phyloP scores from a whole-genome alignment of 2,888 invertebrate species.

The Phasia obesa region DNA sequence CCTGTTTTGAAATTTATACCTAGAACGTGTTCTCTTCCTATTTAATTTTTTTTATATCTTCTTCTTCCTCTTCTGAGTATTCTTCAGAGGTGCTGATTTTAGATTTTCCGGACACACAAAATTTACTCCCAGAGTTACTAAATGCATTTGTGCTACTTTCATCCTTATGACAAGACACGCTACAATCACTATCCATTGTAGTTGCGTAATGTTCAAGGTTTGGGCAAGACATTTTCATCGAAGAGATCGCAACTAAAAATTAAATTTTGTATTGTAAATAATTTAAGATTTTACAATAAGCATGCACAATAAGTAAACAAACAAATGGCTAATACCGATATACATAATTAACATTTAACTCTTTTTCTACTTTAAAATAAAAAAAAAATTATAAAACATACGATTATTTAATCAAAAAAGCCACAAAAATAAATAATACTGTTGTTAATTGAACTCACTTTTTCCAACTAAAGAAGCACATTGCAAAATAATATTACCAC shows the following conservation, averaged over 20 bases:
- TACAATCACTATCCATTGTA: not conserved
- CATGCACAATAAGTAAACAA: no score
- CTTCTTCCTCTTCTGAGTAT: slow-evolving; percentile 12
- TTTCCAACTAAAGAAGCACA: no score
- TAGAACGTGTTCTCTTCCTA: slow-evolving; percentile 33
- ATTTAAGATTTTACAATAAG: not conserved
- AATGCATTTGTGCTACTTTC: slow-evolving; percentile 53
- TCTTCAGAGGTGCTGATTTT: slow-evolving; percentile 45
- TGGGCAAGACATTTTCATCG: slow-evolving; percentile 49
- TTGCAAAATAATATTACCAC: no score
- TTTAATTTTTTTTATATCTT: slow-evolving; percentile 6
- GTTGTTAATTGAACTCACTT: no score
- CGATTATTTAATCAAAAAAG: no score
- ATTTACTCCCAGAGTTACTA: slow-evolving; percentile 20
- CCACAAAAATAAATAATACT: no score
- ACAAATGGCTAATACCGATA: no score
- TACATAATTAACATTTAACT: no score
- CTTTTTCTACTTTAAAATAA: no score
- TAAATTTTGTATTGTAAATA: slow-evolving; percentile 57
- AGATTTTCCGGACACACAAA: slow-evolving; percentile 42
- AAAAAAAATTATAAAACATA: no score
- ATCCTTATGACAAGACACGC: slow-evolving; percentile 40
- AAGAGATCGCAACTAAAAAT: slow-evolving; percentile 53
- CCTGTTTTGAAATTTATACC: slow-evolving; percentile 11
- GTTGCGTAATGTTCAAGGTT: not conserved